Evolutionary conservation across 1,140 invertebrate species (phyloP), one percentile per base, ranked within the genome.

Genomic region (Micrasema minimum): DNA sequence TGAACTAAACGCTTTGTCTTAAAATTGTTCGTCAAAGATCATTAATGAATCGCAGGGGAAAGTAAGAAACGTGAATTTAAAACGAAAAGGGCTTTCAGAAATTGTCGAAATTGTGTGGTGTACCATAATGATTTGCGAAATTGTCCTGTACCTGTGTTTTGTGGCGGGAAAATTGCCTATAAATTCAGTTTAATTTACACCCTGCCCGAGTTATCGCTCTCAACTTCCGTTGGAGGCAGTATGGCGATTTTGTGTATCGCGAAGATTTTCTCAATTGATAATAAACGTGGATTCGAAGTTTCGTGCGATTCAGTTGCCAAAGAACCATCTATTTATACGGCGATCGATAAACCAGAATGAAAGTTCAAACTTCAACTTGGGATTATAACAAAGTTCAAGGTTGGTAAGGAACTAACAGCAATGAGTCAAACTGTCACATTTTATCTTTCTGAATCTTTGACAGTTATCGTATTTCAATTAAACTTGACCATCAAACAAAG

Each of bases 81-180:
- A 51, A 23, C 20, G 48, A 5, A 51, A 51, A 51, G 22, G 20
- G 48, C 14, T 20, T 11, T 20, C 3, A 4, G 48, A 51, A n/a
- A 51, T 20, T 57, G 31, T 31, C 10, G 45, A 62, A 62, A 45
- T 45, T 22, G 22, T n/a, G 57, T 37, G 57, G 57, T 62, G 41
- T 20, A 62, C 41, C 41, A 0, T 20, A 62, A 7, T 10, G 45
- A 43, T 62, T 62, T 62, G 26, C 37, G 41, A 18, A 62, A 62
- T 16, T 57, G 18, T 57, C 23, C 35, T 14, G 18, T 62, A 62
- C 57, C 57, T 62, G 20, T 23, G 57, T 62, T 62, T 45, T 64
- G 65, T 57, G 71, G 71, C 22, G 41, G 23, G 55, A 65, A 72
- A 72, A 72, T 72, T 68, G 71, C 71, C 71, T 72, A 72, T 72